phyloP scores from a whole-genome alignment of 2,113 vertebrate species.

The Cricetomys ansorgei region DNA sequence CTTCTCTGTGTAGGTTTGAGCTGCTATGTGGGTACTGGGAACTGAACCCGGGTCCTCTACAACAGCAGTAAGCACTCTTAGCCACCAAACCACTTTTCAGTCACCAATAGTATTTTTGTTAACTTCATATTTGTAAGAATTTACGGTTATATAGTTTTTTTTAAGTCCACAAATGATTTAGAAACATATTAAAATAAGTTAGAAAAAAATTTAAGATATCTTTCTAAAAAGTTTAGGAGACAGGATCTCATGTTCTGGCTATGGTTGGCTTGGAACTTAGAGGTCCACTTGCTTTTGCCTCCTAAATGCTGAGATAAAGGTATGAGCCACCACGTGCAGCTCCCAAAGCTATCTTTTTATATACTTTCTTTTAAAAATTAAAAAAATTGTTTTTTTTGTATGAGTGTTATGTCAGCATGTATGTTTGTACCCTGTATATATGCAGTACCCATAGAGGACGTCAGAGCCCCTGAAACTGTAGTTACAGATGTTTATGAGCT shows the following conservation, averaged over 20 bases:
- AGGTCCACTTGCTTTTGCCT: background rate
- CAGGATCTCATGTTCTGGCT: background rate
- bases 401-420: background rate
- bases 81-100: background rate
- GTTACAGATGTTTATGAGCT: background rate
- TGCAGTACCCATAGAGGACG: background rate
- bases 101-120: background rate
- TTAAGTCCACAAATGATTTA: background rate
- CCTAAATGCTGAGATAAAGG: background rate
- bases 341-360: background rate
- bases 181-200: background rate
- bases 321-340: background rate
- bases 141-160: background rate
- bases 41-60: background rate
- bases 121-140: slow-evolving; percentile 38
- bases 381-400: background rate
- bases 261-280: background rate
- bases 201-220: too few species aligned
- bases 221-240: background rate
- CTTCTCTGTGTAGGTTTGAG: background rate
- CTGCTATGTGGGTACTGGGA: background rate
- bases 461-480: background rate
- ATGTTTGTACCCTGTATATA: background rate
- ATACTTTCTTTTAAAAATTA: background rate
- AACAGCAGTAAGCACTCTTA: background rate